Conservation (phyloP, 2,797 vertebrate genomes). For the Hoplostethus mediterraneus region DNA sequence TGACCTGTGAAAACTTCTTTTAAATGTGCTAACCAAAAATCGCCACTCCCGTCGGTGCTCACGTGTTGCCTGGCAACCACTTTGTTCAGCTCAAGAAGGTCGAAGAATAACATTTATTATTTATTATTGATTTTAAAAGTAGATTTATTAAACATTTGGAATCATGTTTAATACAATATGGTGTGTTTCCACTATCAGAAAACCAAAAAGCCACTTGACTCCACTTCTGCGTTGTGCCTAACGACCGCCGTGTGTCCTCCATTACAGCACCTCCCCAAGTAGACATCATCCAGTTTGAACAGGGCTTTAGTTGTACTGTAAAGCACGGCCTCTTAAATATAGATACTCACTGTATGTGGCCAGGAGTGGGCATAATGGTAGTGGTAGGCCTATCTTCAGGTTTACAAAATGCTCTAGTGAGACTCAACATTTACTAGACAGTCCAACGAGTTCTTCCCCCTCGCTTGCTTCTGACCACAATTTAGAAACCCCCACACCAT, state of each 20-base stretch:
- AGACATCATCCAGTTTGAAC: background rate
- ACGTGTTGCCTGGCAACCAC: background rate
- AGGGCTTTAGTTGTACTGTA: slow-evolving; percentile 14
- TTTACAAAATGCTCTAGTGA: slow-evolving; percentile 22
- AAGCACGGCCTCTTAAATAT: slow-evolving; percentile 25
- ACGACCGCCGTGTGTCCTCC: too few species aligned
- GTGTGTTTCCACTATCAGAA: background rate
- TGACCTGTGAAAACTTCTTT: slow-evolving; percentile 19
- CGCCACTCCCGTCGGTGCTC: slow-evolving; percentile 5
- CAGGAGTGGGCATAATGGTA: slow-evolving; percentile 27
- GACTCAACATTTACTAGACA: slow-evolving; percentile 5
- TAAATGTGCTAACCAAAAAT: slow-evolving; percentile 45
- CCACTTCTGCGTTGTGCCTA: too few species aligned
- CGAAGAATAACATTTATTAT: background rate
- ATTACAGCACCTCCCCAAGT: background rate
- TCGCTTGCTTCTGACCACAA: background rate
- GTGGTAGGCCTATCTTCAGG: slow-evolving; percentile 10
- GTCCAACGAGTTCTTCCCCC: background rate
- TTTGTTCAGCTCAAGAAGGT: slow-evolving; percentile 11
- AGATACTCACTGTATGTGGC: slow-evolving; percentile 8
- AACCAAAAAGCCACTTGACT: too few species aligned
- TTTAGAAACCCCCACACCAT: background rate
- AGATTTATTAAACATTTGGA: background rate
- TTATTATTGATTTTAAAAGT: too few species aligned
- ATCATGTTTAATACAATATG: background rate